Percentiles rank a stretch among this genome's conserved stretches.
These are phyloP conservation scores for Ascaphus truei DNA, from an alignment of 2,113 vertebrate species.

Conservation along the genomic window DNA sequence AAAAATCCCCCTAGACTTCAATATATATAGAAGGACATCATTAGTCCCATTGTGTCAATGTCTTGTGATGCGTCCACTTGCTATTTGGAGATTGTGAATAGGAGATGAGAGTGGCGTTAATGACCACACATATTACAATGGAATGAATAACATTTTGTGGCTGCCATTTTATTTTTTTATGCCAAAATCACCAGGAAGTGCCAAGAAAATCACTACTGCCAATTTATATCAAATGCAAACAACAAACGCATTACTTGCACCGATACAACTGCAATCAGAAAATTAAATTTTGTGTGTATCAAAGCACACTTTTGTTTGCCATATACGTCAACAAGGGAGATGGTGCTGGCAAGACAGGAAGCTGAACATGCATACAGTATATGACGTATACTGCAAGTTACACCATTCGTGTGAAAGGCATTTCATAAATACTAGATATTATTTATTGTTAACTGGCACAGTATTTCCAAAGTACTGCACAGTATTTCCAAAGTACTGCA, in stretches of 20 bases:
- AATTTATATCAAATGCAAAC: neutral
- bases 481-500: neutral
- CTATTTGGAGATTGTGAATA: slow-evolving; percentile 22
- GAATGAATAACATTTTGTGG: neutral
- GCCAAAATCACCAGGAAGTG: neutral
- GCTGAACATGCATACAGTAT: too few species aligned
- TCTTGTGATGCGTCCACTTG: too few species aligned
- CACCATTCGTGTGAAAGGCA: neutral
- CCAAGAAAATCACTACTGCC: neutral
- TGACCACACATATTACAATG: slow-evolving; percentile 1
- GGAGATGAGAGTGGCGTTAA: neutral
- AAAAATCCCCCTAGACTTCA: too few species aligned
- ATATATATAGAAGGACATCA: too few species aligned
- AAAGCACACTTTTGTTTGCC: too few species aligned
- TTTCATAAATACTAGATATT: neutral
- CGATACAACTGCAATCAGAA: too few species aligned
- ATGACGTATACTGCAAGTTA: neutral
- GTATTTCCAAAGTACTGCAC: neutral
- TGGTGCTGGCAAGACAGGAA: too few species aligned
- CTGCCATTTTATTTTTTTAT: neutral
- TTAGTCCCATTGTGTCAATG: too few species aligned
- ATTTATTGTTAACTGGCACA: neutral
- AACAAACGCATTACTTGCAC: too few species aligned
- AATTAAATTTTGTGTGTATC: too few species aligned
- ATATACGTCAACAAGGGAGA: too few species aligned